A percentile compares a stretch with the other conserved stretches of the same genome.
Evolutionary conservation across 2,888 invertebrate species (phyloP).

Genomic region (Artemia sinica): DNA sequence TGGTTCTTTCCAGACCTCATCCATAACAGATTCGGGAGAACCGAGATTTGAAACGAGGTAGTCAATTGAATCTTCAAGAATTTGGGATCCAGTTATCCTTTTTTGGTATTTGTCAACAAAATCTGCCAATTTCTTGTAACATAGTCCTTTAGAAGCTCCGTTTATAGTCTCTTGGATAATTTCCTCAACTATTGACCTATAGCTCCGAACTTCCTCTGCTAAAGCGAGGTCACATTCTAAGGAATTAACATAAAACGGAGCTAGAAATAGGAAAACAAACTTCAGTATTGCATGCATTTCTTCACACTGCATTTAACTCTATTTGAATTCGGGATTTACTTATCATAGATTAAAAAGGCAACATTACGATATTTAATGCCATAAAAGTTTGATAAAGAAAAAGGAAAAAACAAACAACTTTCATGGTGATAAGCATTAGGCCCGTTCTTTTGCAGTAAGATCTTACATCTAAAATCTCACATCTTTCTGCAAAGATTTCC

Average conservation of each 20-base stretch:
- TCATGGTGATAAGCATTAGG: too few relatives aligned
- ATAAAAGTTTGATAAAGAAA: too few relatives aligned
- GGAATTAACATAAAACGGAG: neutral
- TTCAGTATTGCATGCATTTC: too few relatives aligned
- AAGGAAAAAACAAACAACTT: too few relatives aligned
- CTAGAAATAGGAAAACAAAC: too few relatives aligned
- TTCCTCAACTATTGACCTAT: slow-evolving; percentile 36
- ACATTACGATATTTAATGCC: too few relatives aligned
- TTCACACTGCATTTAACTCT: too few relatives aligned
- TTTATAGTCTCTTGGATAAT: slow-evolving; percentile 39
- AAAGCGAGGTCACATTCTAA: slow-evolving; percentile 29
- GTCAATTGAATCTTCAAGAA: slow-evolving; percentile 48
- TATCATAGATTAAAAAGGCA: too few relatives aligned
- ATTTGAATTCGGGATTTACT: too few relatives aligned
- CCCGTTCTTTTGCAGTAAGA: too few relatives aligned
- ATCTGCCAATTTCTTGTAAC: slow-evolving; percentile 38
- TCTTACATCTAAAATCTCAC: too few relatives aligned
- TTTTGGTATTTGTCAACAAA: slow-evolving; percentile 45
- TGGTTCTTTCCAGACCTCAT: slow-evolving; percentile 39
- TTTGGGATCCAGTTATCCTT: slow-evolving; percentile 43
- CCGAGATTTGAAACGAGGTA: slow-evolving; percentile 40
- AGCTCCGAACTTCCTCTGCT: slow-evolving; percentile 42
- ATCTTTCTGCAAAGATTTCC: too few relatives aligned
- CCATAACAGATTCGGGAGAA: slow-evolving; percentile 46
- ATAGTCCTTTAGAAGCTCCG: slow-evolving; percentile 40